Conservation (phyloP, 2,888 invertebrate genomes). For the Hirtodrosophila histrioides region DNA sequence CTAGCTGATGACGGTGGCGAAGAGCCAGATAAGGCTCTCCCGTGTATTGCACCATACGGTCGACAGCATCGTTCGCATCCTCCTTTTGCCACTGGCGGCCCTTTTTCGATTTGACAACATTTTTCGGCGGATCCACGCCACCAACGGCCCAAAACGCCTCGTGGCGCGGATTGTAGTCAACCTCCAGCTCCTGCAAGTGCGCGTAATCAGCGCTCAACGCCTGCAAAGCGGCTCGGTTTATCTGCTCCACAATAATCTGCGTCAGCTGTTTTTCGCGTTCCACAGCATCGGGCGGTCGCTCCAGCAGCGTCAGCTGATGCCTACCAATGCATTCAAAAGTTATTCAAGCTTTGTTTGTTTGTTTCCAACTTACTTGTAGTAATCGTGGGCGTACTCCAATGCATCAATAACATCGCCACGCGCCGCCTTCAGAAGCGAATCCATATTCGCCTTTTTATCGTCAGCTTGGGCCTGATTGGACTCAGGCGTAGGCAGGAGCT, state of each 20-base stretch:
- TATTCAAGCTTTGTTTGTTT: not conserved
- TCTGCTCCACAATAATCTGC: slow-evolving; percentile 86
- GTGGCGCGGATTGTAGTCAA: slow-evolving; percentile 91
- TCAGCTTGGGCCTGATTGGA: not conserved
- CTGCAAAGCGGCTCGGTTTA: slow-evolving; percentile 89
- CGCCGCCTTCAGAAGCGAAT: slow-evolving; percentile 53
- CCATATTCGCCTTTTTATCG: slow-evolving; percentile 29
- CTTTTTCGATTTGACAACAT: slow-evolving; percentile 84
- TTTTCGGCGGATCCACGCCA: slow-evolving; percentile 87
- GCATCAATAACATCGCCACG: slow-evolving; percentile 78
- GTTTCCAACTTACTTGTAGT: slow-evolving; percentile 61
- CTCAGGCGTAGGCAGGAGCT: slow-evolving; percentile 57
- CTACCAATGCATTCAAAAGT: slow-evolving; percentile 7
- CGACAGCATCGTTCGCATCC: slow-evolving; percentile 86
- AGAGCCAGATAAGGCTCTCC: slow-evolving; percentile 89
- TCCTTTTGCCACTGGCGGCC: slow-evolving; percentile 84
- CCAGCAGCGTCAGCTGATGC: slow-evolving; percentile 31
- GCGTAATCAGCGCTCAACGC: slow-evolving; percentile 86
- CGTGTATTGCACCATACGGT: slow-evolving; percentile 89
- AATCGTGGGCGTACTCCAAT: slow-evolving; percentile 74
- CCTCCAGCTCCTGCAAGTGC: slow-evolving; percentile 87
- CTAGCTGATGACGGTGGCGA: slow-evolving; percentile 89
- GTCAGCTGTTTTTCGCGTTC: slow-evolving; percentile 69
- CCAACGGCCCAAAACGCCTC: slow-evolving; percentile 95
- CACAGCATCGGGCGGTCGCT: slow-evolving; percentile 29